Conservation (phyloP, 1,140 invertebrate species). For the Saccostrea echinata region DNA sequence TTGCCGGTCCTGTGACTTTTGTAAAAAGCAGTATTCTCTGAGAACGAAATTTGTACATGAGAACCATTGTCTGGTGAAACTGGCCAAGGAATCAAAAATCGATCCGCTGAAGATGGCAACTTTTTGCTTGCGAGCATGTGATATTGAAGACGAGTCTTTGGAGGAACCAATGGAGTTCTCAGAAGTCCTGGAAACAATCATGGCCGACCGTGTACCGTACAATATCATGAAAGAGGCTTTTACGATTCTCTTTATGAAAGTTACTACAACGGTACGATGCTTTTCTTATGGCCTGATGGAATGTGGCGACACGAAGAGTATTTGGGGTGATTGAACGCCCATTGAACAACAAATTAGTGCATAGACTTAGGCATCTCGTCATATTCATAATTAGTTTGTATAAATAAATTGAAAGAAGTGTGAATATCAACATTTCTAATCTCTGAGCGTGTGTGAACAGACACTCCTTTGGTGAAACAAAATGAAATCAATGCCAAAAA, state of each 20-base stretch:
- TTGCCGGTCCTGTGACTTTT: not conserved
- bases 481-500: not conserved
- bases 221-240: not conserved
- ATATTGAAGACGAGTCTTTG: not conserved
- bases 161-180: not conserved
- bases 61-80: not conserved
- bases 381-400: constrained; percentile 6
- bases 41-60: not conserved
- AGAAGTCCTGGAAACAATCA: not conserved
- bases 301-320: not conserved
- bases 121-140: not conserved
- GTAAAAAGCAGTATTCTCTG: not conserved
- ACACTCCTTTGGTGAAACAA: not conserved
- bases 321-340: too few species aligned
- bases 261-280: not conserved
- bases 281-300: not conserved
- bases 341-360: too few species aligned
- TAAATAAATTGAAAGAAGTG: not conserved
- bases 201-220: not conserved
- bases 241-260: not conserved
- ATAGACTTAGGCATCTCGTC: not conserved
- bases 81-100: not conserved
- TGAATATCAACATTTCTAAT: not conserved
- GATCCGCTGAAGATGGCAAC: not conserved
- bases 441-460: too few species aligned